A percentile compares a stretch with the other conserved stretches of the same genome.
These are phyloP conservation scores for Tenebrosternarchus preto DNA, from an alignment of 2,113 vertebrate genomes.

Conservation along the genomic window DNA sequence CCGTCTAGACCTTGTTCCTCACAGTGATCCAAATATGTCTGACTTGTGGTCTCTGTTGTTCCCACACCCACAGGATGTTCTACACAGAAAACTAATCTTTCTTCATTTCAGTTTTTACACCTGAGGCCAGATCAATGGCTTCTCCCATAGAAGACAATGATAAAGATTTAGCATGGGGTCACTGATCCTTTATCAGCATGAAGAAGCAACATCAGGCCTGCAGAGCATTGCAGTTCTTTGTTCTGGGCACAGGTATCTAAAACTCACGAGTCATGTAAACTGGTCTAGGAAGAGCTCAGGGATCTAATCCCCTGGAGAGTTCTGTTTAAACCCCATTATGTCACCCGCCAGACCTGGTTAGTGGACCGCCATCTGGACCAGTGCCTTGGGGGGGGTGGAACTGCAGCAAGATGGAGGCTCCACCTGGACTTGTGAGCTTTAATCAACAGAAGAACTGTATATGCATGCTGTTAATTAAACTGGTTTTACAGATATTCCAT, in stretches of 20 bases:
- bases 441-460: conserved; percentile 23
- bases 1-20: not conserved
- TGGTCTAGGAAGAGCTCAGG: conserved; percentile 17
- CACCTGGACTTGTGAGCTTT: conserved; percentile 34
- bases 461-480: not conserved
- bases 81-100: conserved; percentile 15
- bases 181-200: conserved; percentile 1
- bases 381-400: conserved; percentile 27
- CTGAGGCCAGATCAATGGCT: conserved; percentile 5
- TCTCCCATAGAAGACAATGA: not conserved
- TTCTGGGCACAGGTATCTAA: conserved; percentile 2
- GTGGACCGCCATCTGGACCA: conserved; percentile 47
- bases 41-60: conserved; percentile 3
- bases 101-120: conserved; percentile 16
- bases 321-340: conserved; percentile 39
- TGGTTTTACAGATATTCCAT: too few relatives aligned
- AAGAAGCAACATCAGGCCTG: conserved; percentile 13
- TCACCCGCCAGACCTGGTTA: conserved; percentile 18
- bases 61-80: not conserved
- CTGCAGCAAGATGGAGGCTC: conserved; percentile 15
- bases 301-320: conserved; percentile 23
- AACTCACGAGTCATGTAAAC: conserved; percentile 23
- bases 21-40: not conserved
- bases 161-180: not conserved
- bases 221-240: not conserved